Base-by-base conservation (phyloP, 1,140 invertebrate species). In the Diachasmimorpha longicaudata region DNA sequence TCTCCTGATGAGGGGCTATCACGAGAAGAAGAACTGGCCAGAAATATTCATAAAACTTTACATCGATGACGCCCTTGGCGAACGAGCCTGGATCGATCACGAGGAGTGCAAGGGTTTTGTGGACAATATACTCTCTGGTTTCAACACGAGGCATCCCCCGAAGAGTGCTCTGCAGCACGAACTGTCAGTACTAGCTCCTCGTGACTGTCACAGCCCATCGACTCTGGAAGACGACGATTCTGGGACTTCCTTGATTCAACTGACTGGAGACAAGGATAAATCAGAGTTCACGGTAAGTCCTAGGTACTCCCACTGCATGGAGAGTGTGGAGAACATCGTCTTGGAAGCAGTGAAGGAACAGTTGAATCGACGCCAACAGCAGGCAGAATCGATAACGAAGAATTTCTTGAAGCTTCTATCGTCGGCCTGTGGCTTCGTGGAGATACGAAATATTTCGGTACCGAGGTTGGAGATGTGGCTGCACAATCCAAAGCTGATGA, bases 401-500 rank as follows among this genome's bases (percentile, higher is more conserved):
- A 98, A 97, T 79, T 95, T 98, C 75, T 91, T 99, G 0, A 94
- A 95, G 76, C 90, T 98, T 55, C 88, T 98, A 21, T 94, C 96
- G 0, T 93, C 93, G 0, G 93, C 95, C 0, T 95, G 95, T 80
- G 97, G 97, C 0, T 93, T 97, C 73, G 92, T 92, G 0, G 96
- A 98, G 89, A 93, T 98, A 55, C 91, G 97, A 31, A 91, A 94
- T 68, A 92, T 96, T 58, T 94, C 95, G 9, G 93, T 95, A 9
- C 93, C 94, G 13, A 92, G 95, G 23, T 88, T 99, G 0, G 98
- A 99, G 87, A 92, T 95, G 76, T 99, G 97, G 97, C 89, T 99
- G 31, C 97, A 98, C 83, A 98, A 98, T 89, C 96, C 97, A 39
- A 99, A 99, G 90, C 86, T 97, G 52, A 95, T 95, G 86, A 93